A percentile compares a stretch with the other conserved stretches of the same genome.
Conservation (phyloP, 2,888 invertebrate species). For the Pyrochroa serraticornis region DNA sequence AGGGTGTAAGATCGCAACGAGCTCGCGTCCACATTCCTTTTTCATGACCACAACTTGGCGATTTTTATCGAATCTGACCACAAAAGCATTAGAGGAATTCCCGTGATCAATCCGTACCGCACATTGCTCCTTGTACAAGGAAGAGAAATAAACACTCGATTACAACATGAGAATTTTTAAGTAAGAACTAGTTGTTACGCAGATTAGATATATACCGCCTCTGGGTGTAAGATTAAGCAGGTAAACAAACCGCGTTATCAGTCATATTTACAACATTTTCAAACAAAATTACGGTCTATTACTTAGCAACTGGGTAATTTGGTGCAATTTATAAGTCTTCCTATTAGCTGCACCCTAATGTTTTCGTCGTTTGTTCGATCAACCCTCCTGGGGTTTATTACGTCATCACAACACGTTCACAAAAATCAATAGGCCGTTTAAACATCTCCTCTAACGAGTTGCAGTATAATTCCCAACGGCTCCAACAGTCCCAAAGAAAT, state of each 20-base stretch:
- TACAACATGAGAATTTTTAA: neutral
- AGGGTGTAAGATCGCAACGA: too few relatives aligned
- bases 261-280: conserved; percentile 8
- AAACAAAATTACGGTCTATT: neutral
- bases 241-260: conserved; percentile 24
- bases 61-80: neutral
- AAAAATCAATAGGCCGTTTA: conserved; percentile 13
- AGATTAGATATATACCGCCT: conserved; percentile 21
- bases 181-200: conserved; percentile 6
- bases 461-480: neutral
- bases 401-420: neutral
- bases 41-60: neutral
- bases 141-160: neutral
- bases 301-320: conserved; percentile 9
- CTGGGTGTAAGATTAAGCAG: conserved; percentile 16
- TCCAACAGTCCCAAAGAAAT: too few relatives aligned
- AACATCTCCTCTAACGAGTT: neutral
- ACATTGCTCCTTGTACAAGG: neutral
- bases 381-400: conserved; percentile 1
- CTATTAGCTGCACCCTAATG: neutral
- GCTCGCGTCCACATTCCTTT: too few relatives aligned
- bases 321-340: conserved; percentile 10
- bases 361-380: neutral
- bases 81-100: neutral
- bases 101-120: neutral